Evolutionary conservation across 1,140 invertebrate genomes (phyloP).

Genomic region (Heliconius congener): DNA sequence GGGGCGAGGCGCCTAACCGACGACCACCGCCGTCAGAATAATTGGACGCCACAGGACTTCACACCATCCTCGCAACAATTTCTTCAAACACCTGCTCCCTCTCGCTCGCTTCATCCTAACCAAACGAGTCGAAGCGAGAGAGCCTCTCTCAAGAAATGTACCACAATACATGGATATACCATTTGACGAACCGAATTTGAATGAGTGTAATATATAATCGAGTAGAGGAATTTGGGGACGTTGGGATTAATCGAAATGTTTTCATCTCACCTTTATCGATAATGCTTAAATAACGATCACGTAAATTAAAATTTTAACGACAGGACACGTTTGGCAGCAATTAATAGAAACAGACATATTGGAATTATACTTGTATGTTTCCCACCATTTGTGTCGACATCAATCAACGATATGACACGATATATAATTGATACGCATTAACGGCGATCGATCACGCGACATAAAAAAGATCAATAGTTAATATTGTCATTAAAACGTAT

Average conservation of each 20-base stretch:
- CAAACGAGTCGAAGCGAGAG: slow-evolving; percentile 35
- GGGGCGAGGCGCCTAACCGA: slow-evolving; percentile 67
- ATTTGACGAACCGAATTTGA: slow-evolving; percentile 58
- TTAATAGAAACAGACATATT: slow-evolving; percentile 12
- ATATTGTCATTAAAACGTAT: slow-evolving; percentile 31
- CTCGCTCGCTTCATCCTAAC: slow-evolving; percentile 35
- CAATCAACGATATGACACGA: slow-evolving; percentile 34
- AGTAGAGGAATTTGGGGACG: slow-evolving; percentile 56
- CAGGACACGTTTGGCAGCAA: neutral
- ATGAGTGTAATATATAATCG: slow-evolving; percentile 61
- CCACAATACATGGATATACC: slow-evolving; percentile 57
- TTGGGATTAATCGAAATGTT: slow-evolving; percentile 48
- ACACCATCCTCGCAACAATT: slow-evolving; percentile 63
- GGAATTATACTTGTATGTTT: slow-evolving; percentile 24
- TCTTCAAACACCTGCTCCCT: slow-evolving; percentile 40
- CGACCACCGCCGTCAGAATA: slow-evolving; percentile 73
- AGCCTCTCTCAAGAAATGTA: slow-evolving; percentile 33
- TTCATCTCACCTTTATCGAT: slow-evolving; percentile 28
- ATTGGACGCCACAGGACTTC: slow-evolving; percentile 78
- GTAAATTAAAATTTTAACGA: slow-evolving; percentile 21
- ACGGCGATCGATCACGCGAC: slow-evolving; percentile 29
- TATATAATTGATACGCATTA: slow-evolving; percentile 29
- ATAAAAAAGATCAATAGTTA: slow-evolving; percentile 25
- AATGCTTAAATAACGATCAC: slow-evolving; percentile 19
- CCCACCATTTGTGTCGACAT: slow-evolving; percentile 28